Base-by-base conservation (phyloP, 2,113 vertebrate species). In the Ptilonorhynchus violaceus region DNA sequence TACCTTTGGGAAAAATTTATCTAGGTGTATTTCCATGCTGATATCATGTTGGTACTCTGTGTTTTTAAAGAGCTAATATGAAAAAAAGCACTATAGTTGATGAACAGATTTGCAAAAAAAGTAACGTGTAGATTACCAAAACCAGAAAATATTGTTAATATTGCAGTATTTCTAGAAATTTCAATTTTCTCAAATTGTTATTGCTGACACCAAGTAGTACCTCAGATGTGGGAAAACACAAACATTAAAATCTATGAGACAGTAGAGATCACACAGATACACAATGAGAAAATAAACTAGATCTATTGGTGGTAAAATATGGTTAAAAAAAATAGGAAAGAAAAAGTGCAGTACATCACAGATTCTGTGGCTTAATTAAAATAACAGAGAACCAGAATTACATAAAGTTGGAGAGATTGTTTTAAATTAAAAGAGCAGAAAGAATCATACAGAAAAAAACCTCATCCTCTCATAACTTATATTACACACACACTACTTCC, bases 61-160 rank as follows among this genome's bases (percentile, higher is more conserved):
- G 69, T 95, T 96, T 93, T 88, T 92, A 90, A 92, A 91, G 31
- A 94, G 69, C 20, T 76, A 94, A 85, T 87, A 35, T 10, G 16
- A 44, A 39, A 46, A 60, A 73, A 16, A 58, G 1, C 56, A 73
- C 16, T 82, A 33, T 16, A 15, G 1, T 6, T 77, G 27, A 20
- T 42, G 74, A 97, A 91, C 23, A 92, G 49, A 50, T 50, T 53
- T 59, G 41, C 15, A 95, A 84, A 95, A 97, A 53, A 49, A 3
- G 4, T 58, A 60, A 30, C 41, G 62, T n/a, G 31, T 16, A 89
- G 67, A 85, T 56, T n/a, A 85, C 37, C 6, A 27, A 58, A 70
- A 13, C 81, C 13, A 59, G 27, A 30, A 85, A 75, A 41, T 56
- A 89, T 37, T 28, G 39, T 42, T 70, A 92, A 89, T 53, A 64